Evolutionary conservation across 2,113 vertebrate species (phyloP).

Genomic region (Neodontobutis hainanensis): DNA sequence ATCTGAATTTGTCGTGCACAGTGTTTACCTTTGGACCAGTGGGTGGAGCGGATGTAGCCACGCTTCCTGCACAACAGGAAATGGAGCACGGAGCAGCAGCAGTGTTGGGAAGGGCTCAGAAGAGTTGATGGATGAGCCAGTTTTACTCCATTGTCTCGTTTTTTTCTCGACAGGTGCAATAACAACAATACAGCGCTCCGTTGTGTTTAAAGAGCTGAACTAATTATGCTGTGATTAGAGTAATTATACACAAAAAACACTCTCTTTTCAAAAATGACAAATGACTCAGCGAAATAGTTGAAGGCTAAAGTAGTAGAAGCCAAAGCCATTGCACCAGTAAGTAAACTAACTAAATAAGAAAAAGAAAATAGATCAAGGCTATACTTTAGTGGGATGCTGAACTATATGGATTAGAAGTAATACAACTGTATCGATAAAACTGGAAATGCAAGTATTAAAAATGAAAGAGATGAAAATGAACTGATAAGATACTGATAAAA

Average conservation of each 20-base stretch:
- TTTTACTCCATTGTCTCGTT: slow-evolving; percentile 67
- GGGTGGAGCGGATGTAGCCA: slow-evolving; percentile 63
- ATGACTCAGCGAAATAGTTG: background rate
- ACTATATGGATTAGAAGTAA: too few species aligned
- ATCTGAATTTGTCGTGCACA: slow-evolving; percentile 34
- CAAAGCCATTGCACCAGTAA: too few species aligned
- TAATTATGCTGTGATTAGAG: slow-evolving; percentile 10
- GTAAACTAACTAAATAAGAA: too few species aligned
- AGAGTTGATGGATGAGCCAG: slow-evolving; percentile 61
- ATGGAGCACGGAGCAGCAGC: slow-evolving; percentile 34
- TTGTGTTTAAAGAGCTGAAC: slow-evolving; percentile 23
- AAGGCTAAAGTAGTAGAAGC: too few species aligned
- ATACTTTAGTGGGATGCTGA: too few species aligned
- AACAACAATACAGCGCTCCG: slow-evolving; percentile 27
- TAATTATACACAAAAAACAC: background rate
- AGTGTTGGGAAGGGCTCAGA: slow-evolving; percentile 57
- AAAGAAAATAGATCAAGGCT: too few species aligned
- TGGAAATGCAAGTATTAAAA: too few species aligned
- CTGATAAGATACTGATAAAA: too few species aligned
- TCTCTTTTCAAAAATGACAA: background rate
- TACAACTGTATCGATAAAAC: too few species aligned
- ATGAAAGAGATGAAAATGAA: too few species aligned
- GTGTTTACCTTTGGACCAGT: slow-evolving; percentile 51
- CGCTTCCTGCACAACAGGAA: slow-evolving; percentile 78
- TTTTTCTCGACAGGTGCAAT: slow-evolving; percentile 73